These are phyloP conservation scores for Cylas formicarius DNA, from an alignment of 1,140 invertebrate genomes.

Conservation along the genomic window DNA sequence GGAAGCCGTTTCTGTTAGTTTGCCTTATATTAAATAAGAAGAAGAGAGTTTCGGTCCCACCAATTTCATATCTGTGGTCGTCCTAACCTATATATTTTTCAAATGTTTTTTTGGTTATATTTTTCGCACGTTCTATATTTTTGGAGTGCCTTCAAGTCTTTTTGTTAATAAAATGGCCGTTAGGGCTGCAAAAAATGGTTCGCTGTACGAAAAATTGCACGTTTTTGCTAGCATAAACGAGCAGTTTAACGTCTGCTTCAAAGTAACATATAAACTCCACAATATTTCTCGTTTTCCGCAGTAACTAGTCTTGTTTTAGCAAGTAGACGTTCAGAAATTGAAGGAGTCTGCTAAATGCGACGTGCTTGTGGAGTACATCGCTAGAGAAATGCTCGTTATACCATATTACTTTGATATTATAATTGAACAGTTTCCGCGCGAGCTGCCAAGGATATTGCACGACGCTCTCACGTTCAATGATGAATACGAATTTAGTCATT, in stretches of 20 bases:
- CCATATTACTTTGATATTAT: slow-evolving; percentile 28
- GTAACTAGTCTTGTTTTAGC: slow-evolving; percentile 12
- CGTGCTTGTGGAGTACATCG: slow-evolving; percentile 22
- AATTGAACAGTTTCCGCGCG: slow-evolving; percentile 22
- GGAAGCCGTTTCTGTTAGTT: too few species aligned
- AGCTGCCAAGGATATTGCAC: slow-evolving; percentile 27
- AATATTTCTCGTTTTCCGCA: slow-evolving; percentile 10
- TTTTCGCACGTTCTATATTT: too few species aligned
- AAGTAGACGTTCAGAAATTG: slow-evolving; percentile 9
- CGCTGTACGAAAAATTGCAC: slow-evolving; percentile 17
- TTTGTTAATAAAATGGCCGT: too few species aligned
- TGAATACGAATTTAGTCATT: slow-evolving; percentile 12
- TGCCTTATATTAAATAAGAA: too few species aligned
- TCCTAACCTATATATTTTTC: too few species aligned
- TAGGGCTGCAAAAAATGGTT: not conserved
- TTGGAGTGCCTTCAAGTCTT: too few species aligned
- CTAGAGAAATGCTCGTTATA: slow-evolving; percentile 24
- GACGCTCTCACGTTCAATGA: slow-evolving; percentile 22
- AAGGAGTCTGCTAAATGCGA: slow-evolving; percentile 13
- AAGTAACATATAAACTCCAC: slow-evolving; percentile 15
- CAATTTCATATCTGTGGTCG: too few species aligned
- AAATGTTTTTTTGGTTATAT: too few species aligned
- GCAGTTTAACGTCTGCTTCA: slow-evolving; percentile 24
- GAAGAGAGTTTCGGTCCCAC: too few species aligned
- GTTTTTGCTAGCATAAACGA: slow-evolving; percentile 27